Conservation (phyloP, 2,797 vertebrate species). For the Cynopterus sphinx region DNA sequence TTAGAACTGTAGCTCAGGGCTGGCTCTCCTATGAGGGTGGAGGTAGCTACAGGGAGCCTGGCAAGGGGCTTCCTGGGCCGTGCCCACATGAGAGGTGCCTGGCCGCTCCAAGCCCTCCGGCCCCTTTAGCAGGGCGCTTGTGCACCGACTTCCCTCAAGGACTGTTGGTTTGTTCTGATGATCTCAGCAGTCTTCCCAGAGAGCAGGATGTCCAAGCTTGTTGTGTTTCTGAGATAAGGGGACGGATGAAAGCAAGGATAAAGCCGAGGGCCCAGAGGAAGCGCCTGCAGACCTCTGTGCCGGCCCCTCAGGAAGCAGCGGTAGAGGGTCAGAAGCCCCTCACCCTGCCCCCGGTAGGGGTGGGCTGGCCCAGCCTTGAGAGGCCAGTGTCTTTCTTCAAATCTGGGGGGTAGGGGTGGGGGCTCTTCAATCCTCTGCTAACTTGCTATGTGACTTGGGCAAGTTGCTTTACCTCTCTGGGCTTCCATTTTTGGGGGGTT, state of each 20-base stretch:
- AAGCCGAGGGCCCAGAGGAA: neutral
- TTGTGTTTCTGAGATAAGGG: constrained; percentile 60
- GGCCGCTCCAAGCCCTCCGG: neutral
- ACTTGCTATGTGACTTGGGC: neutral
- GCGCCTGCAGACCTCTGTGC: neutral
- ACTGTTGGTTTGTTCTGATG: neutral
- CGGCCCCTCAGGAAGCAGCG: neutral
- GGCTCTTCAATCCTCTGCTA: neutral
- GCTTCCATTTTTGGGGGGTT: neutral
- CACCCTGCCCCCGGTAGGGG: neutral
- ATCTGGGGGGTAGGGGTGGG: neutral
- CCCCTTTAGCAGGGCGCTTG: neutral
- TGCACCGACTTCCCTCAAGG: neutral
- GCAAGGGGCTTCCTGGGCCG: neutral
- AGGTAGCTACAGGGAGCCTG: neutral
- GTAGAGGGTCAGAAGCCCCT: neutral
- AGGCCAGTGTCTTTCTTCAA: neutral
- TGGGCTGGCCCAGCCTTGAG: neutral
- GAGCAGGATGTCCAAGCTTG: constrained; percentile 33
- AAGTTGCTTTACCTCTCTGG: neutral
- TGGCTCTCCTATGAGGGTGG: neutral
- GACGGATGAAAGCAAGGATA: neutral
- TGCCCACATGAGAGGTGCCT: no score
- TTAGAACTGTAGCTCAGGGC: neutral
- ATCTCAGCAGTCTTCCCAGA: constrained; percentile 45